These are phyloP conservation scores for Suillia variegata DNA, from an alignment of 2,888 invertebrate species.

Conservation along the genomic window DNA sequence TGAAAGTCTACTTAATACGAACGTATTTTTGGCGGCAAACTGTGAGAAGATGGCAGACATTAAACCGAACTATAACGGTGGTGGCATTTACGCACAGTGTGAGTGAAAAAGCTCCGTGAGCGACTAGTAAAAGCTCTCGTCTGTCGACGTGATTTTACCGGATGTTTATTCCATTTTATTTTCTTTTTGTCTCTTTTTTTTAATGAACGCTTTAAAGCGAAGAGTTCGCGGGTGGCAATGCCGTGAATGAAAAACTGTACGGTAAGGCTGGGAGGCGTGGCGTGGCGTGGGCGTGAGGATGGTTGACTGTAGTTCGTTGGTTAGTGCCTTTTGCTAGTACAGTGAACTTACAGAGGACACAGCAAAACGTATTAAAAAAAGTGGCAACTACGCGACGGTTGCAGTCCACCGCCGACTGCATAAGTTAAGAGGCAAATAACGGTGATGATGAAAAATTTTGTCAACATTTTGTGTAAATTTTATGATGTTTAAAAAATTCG, in stretches of 20 bases:
- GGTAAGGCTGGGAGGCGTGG: neutral
- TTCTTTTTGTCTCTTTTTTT: no score
- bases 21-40: slow-evolving; percentile 15
- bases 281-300: neutral
- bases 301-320: slow-evolving; percentile 1
- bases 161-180: no score
- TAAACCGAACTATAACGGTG: neutral
- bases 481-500: neutral
- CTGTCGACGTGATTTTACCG: slow-evolving; percentile 15
- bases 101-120: slow-evolving; percentile 27
- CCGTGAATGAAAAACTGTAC: slow-evolving; percentile 18
- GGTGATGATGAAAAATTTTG: neutral
- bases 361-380: neutral
- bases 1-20: neutral
- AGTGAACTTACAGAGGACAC: slow-evolving; percentile 18
- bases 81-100: neutral
- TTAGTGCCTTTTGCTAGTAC: slow-evolving; percentile 17
- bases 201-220: neutral
- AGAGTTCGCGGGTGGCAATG: neutral
- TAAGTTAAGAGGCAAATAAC: slow-evolving; percentile 5
- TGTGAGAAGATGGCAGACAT: slow-evolving; percentile 8
- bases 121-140: slow-evolving; percentile 26
- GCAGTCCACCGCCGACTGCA: neutral
- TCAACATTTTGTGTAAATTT: neutral
- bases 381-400: neutral